Evolutionary conservation across 1,140 invertebrate genomes (phyloP), one percentile per base, ranked within the genome.

Genomic region (Ceratosolen fusciceps): DNA sequence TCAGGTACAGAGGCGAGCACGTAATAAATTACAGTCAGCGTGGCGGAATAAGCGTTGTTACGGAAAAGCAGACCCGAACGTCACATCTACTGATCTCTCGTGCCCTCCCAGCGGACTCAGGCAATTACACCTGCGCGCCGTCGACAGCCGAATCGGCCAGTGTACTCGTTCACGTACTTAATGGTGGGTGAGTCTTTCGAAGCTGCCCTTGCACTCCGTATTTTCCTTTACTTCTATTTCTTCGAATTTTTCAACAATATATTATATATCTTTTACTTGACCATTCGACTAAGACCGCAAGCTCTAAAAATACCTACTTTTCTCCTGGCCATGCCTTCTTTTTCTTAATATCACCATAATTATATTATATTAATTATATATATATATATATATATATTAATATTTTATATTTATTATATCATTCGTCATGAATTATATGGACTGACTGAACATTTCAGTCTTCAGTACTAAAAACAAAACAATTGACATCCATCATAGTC

Each of bases 21-120:
- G 95, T 97, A 80, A 95, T 97, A 87, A 97, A 97, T 91, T 97
- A 97, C 88, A 95, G 95, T 71, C 93, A 95, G 84, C 92, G 95
- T 21, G 94, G 95, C 52, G 94, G 96, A 58, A 96, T 97, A 83
- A 96, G 93, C 84, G 95, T 97, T 31, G 93, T 96, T 31, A 96
- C 96, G 0, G 96, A 96, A 85, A 96, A 96, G 85, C 93, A 95
- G 82, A 96, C 95, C 39, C 93, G 95, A 76, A 96, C 95, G 77
- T 96, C 95, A 80, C 92, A 94, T 81, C 92, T 97, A 83, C 92
- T 96, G 75, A 96, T 97, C 85, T 95, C 95, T 26, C 92, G 94
- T 81, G 95, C 95, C 39, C 90, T 94, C 68, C 93, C 95, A 26
- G 91, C 92, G 80, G 95, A 96, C 89, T 96, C 95, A 10, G 96